phyloP scores from a whole-genome alignment of 2,797 vertebrate genomes.

The Phoebastria nigripes region DNA sequence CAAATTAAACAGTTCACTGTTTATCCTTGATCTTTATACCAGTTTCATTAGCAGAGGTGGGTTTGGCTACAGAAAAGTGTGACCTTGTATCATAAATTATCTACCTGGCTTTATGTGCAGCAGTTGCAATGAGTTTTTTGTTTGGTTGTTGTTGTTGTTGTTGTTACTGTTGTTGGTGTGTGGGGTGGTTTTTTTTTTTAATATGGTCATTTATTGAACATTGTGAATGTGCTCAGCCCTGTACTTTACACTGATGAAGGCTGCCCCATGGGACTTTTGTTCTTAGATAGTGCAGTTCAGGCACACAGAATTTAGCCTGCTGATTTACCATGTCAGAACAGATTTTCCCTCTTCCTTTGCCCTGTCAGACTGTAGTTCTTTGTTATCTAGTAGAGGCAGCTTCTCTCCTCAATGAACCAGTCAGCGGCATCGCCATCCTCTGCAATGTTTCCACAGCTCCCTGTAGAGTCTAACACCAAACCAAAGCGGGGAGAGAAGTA shows the following conservation, averaged over 20 bases:
- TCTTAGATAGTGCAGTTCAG: not conserved
- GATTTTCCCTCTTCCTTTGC: not conserved
- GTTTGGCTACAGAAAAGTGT: not conserved
- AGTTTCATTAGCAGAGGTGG: not conserved
- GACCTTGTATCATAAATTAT: not conserved
- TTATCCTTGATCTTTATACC: not conserved
- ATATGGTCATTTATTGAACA: not conserved
- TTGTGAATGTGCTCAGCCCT: not conserved
- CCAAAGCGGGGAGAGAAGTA: not conserved
- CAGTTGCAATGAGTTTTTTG: not conserved
- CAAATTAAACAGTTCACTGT: slow-evolving; percentile 4
- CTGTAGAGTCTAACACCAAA: not conserved
- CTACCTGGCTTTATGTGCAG: not conserved
- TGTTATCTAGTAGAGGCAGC: not conserved
- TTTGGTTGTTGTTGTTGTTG: rapidly evolving
- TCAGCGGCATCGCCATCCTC: not conserved
- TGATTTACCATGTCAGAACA: not conserved
- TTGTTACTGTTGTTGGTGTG: not conserved
- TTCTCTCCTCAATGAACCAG: not conserved
- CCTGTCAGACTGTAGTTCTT: not conserved
- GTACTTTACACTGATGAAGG: not conserved
- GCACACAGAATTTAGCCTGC: not conserved
- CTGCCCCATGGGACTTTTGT: not conserved
- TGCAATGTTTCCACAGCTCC: not conserved
- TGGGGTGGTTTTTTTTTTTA: not conserved